Conservation (phyloP, 2,888 invertebrate genomes). For the Drosophila lacicola region DNA sequence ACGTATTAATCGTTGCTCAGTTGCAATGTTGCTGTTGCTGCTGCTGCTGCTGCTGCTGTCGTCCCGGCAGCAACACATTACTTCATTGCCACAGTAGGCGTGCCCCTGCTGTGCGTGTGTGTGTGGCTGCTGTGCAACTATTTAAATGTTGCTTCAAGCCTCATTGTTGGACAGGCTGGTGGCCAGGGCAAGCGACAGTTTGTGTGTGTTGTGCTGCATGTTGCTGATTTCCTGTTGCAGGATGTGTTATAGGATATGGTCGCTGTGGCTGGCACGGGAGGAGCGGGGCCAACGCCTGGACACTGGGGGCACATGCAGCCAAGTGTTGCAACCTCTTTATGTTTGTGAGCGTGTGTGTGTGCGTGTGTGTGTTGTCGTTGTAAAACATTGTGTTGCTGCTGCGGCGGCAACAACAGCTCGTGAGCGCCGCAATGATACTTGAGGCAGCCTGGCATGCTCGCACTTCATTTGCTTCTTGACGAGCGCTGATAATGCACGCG, state of each 20-base stretch:
- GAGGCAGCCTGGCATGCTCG: conserved; percentile 38
- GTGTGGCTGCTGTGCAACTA: conserved; percentile 46
- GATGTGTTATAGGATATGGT: conserved; percentile 69
- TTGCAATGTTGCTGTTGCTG: conserved; percentile 11
- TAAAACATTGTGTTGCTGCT: conserved; percentile 38
- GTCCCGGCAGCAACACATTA: conserved; percentile 29
- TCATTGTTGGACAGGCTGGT: conserved; percentile 26
- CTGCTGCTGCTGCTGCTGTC: not conserved
- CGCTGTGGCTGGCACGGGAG: conserved; percentile 24
- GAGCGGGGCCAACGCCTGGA: conserved; percentile 1
- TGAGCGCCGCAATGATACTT: conserved; percentile 65
- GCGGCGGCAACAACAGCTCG: conserved; percentile 30
- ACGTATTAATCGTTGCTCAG: conserved; percentile 2
- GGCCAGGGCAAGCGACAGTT: conserved; percentile 2
- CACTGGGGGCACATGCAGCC: conserved; percentile 9
- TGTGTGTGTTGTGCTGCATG: conserved; percentile 39
- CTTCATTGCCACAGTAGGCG: conserved; percentile 7
- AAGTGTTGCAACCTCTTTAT: conserved; percentile 36
- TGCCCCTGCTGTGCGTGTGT: not conserved
- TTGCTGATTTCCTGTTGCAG: conserved; percentile 68
- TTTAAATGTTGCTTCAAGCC: conserved; percentile 65
- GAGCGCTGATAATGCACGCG: conserved; percentile 67
- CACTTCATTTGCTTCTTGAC: conserved; percentile 67
- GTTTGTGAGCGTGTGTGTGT: no score
- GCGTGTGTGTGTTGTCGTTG: conserved; percentile 23